Evolutionary conservation across 92 coral and sea anemone species (phyloP).

Genomic region (Plumapathes pennacea): DNA sequence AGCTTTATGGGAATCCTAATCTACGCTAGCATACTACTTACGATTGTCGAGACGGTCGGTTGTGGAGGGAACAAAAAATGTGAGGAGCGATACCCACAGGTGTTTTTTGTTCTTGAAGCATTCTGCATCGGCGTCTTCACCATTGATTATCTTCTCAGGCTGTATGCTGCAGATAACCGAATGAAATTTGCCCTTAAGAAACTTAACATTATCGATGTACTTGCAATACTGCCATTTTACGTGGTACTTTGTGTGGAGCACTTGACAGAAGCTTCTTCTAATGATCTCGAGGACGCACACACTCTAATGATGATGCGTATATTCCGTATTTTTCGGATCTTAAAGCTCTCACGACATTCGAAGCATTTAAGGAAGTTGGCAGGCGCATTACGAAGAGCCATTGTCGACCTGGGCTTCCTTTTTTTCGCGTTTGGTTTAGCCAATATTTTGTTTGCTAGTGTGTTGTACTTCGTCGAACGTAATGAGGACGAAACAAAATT

Average conservation of each 20-base stretch:
- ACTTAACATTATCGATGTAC: slow-evolving; percentile 77
- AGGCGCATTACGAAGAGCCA: slow-evolving; percentile 71
- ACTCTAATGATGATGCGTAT: slow-evolving; percentile 77
- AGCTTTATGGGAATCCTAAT: slow-evolving; percentile 69
- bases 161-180: slow-evolving; percentile 71
- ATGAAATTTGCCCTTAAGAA: slow-evolving; percentile 55
- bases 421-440: slow-evolving; percentile 82
- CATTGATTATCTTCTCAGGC: slow-evolving; percentile 67
- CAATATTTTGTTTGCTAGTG: slow-evolving; percentile 87
- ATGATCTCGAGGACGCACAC: slow-evolving; percentile 58
- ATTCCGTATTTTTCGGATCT: slow-evolving; percentile 78
- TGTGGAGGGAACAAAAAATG: slow-evolving; percentile 61
- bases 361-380: slow-evolving; percentile 83
- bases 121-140: slow-evolving; percentile 79
- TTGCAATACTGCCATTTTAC: slow-evolving; percentile 80
- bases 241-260: slow-evolving; percentile 49
- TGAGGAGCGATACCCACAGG: slow-evolving; percentile 52
- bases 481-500: slow-evolving; percentile 49
- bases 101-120: slow-evolving; percentile 68
- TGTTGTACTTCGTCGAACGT: slow-evolving; percentile 68
- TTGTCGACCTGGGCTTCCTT: slow-evolving; percentile 79
- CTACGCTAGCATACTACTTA: slow-evolving; percentile 63
- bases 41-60: slow-evolving; percentile 67
- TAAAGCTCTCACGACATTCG: slow-evolving; percentile 92
- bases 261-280: slow-evolving; percentile 25